These are phyloP conservation scores for Mionectes macconnelli DNA, from an alignment of 2,113 vertebrate genomes.

Conservation along the genomic window DNA sequence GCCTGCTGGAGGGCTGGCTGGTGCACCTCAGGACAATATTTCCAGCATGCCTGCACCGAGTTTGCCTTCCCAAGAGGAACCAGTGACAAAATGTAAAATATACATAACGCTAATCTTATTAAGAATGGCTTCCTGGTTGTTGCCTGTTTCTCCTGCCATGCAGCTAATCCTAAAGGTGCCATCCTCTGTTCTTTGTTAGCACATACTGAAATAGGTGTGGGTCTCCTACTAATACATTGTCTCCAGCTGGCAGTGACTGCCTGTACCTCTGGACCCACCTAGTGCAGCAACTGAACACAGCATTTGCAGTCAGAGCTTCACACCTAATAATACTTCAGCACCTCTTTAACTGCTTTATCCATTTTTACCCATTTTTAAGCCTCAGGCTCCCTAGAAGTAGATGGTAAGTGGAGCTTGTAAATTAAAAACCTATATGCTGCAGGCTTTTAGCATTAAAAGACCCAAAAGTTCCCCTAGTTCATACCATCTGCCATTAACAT, in stretches of 20 bases:
- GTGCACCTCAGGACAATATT: accelerated
- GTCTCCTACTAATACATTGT: not conserved
- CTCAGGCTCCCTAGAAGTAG: not conserved
- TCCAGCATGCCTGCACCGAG: not conserved
- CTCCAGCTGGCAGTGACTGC: not conserved
- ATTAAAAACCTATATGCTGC: conserved; percentile 7
- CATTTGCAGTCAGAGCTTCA: not conserved
- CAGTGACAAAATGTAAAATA: not conserved
- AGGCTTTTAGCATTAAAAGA: conserved; percentile 27
- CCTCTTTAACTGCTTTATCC: conserved; percentile 30
- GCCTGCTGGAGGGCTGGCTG: not conserved
- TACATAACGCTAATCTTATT: not conserved
- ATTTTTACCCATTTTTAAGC: conserved; percentile 15
- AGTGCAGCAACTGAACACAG: not conserved
- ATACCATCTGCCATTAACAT: not conserved
- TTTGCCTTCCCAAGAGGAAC: not conserved
- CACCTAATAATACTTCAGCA: not conserved
- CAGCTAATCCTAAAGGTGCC: not conserved
- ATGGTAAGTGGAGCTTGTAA: conserved; percentile 13
- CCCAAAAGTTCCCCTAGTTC: not conserved
- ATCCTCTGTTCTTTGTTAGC: accelerated
- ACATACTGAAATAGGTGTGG: accelerated
- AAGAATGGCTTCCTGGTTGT: not conserved
- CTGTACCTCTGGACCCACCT: not conserved
- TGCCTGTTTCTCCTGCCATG: not conserved